Conservation (phyloP, 2,113 vertebrate genomes). For the Tyrannus savana region DNA sequence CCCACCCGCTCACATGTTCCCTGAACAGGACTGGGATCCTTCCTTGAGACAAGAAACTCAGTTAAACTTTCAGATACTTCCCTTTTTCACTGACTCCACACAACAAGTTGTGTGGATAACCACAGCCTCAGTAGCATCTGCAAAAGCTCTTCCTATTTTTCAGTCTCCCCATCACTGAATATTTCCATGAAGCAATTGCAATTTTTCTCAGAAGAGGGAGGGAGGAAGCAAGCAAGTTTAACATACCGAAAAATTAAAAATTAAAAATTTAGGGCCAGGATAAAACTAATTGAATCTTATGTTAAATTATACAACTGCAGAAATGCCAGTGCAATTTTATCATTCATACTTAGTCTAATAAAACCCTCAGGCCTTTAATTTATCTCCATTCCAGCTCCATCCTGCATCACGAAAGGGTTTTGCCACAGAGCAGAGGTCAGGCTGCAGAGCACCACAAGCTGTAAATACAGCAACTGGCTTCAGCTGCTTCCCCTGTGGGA, state of each 20-base stretch:
- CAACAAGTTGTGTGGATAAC: not conserved
- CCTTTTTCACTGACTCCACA: not conserved
- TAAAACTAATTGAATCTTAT: not conserved
- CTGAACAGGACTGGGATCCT: not conserved
- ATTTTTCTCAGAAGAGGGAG: not conserved
- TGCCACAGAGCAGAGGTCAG: not conserved
- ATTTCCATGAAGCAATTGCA: not conserved
- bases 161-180: not conserved
- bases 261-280: constrained; percentile 28
- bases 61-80: not conserved
- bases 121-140: not conserved
- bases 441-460: not conserved
- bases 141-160: not conserved
- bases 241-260: constrained; percentile 41
- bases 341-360: not conserved
- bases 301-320: constrained; percentile 17
- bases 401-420: not conserved
- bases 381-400: not conserved
- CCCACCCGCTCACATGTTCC: not conserved
- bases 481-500: not conserved
- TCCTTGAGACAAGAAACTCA: not conserved
- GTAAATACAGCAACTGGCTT: not conserved
- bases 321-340: not conserved
- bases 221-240: not conserved
- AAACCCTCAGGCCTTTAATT: constrained; percentile 24